Evolutionary conservation across 2,113 vertebrate species (phyloP).

Genomic region (Cairina moschata): DNA sequence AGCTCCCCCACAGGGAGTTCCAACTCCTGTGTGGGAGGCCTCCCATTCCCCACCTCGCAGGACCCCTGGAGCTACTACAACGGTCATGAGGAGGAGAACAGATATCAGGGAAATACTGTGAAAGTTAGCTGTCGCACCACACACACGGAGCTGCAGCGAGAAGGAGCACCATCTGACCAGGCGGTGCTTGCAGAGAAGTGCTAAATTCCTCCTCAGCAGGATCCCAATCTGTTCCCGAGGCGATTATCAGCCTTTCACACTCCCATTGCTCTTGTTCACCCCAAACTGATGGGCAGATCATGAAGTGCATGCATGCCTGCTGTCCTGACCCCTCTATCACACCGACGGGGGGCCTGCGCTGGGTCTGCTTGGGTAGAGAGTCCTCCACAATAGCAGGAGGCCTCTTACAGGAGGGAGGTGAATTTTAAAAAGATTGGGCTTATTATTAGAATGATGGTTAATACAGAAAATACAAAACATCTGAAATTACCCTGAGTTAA

Average conservation of each 20-base stretch:
- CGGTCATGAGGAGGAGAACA: neutral
- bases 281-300: neutral
- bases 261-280: neutral
- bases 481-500: neutral
- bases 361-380: neutral
- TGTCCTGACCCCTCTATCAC: neutral
- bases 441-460: neutral
- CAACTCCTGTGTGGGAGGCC: rapidly evolving
- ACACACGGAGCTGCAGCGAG: neutral
- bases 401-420: neutral
- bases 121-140: neutral
- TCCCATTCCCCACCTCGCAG: neutral
- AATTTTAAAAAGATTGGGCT: neutral
- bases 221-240: slow-evolving; percentile 39
- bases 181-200: neutral
- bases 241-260: slow-evolving; percentile 34
- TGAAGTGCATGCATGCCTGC: rapidly evolving
- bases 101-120: neutral
- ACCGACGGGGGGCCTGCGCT: neutral
- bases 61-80: neutral
- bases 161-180: slow-evolving; percentile 60
- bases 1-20: rapidly evolving
- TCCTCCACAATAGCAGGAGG: neutral
- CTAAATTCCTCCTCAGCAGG: slow-evolving; percentile 1
- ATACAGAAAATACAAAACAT: neutral